Evolutionary conservation across 2,888 invertebrate species (phyloP), one percentile per base, ranked within the genome.

Genomic region (Cremastinae sp.): DNA sequence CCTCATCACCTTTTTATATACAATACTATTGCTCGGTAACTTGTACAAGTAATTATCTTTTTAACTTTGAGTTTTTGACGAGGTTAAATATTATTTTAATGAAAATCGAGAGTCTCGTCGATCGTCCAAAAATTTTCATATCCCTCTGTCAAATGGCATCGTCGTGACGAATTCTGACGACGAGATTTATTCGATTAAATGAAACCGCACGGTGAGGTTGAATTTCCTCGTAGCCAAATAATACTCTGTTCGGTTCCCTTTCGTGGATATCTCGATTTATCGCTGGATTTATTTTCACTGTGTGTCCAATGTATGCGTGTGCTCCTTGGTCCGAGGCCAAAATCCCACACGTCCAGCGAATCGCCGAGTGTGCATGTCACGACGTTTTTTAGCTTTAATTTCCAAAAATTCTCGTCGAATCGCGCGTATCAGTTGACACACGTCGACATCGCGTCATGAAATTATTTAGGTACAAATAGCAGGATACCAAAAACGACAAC

Each of bases 171-270:
- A 62, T 74, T 54, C 68, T 62, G 68, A 74, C 53, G n/a, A 38
- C 59, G 49, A 36, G 20, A 22, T 14, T 41, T 12, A 9, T 18
- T 14, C 41, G 12, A 41, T 45, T 61, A 49, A 76, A 74, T 61
- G 75, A 75, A 83, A 82, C 66, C 84, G n/a, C n/a, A n/a, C n/a
- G 81, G 72, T 75, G 78, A 72, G 79, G 74, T 83, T 83, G 80
- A 81, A 84, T 86, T 85, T 86, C 84, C 83, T 77, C 82, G 84
- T 75, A 81, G 86, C 84, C 81, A 85, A 83, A 84, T 87, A 81
- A 56, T 80, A 80, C 79, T 72, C 72, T 74, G 77, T 75, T 80
- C 34, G 16, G 59, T 56, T 59, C 72, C 51, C 12, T 61, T 79
- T 71, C 51, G 66, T 22, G 47, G n/a, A 58, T 66, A 75, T 81